Conservation (phyloP, 2,888 invertebrate genomes). For the Cantharis rustica region DNA sequence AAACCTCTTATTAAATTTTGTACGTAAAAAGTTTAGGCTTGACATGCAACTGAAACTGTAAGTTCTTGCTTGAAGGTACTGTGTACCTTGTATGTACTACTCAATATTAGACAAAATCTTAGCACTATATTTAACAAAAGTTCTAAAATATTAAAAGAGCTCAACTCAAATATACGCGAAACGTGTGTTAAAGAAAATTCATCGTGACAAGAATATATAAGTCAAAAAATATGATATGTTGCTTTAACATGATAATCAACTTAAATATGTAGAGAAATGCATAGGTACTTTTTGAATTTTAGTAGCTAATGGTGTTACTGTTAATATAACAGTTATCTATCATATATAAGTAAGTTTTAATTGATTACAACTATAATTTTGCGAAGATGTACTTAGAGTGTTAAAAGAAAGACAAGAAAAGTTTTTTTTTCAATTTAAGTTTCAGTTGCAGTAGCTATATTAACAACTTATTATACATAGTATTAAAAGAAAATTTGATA, state of each 20-base stretch:
- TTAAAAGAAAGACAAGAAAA: not conserved
- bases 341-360: not conserved
- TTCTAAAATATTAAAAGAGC: not conserved
- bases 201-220: not conserved
- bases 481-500: not conserved
- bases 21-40: not conserved
- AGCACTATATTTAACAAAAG: not conserved
- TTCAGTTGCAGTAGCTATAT: too few relatives aligned
- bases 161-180: not conserved
- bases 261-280: not conserved
- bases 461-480: too few relatives aligned
- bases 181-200: not conserved
- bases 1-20: not conserved
- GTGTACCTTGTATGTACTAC: not conserved
- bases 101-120: not conserved
- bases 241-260: not conserved
- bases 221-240: not conserved
- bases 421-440: too few relatives aligned
- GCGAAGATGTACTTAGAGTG: not conserved
- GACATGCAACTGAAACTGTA: too few relatives aligned
- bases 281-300: not conserved
- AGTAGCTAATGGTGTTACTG: not conserved
- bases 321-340: not conserved
- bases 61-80: too few relatives aligned
- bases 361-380: not conserved